Base-by-base conservation (phyloP, 2,113 vertebrate genomes). In the Corythaixoides concolor region DNA sequence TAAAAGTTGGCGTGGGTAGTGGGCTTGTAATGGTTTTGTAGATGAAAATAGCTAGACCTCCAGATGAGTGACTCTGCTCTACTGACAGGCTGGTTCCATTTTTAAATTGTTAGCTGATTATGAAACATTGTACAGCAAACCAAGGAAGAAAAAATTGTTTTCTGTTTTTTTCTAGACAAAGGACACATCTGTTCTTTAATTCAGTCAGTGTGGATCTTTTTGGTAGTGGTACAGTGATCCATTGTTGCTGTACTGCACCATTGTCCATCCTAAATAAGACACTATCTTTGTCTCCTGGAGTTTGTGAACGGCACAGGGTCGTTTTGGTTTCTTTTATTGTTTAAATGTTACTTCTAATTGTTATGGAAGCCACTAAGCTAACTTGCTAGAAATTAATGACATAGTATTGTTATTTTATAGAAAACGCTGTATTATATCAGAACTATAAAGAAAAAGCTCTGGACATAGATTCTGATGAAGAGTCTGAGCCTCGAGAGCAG, bases 381-480 rank as follows among this genome's bases (percentile, higher is more conserved):
- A 62, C 55, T 81, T 85, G 30, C 9, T 41, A 59, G n/a, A 39
- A 67, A 5, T 76, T 85, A 67, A 53, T 94, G 80, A 88, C 62
- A 50, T 12, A 3, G 26, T 56, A 35, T 67, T 94, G 50, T 89
- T 87, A 17, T 78, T 89, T 97, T 95, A 52, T 96, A 99, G 99
- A 99, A 97, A 99, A 99, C 24, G 99, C 99, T 74, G 98, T 99
- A 9, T 96, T 99, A 32, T 99, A 99, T 97, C 99, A 99, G 97
- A 99, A 99, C 98, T 99, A 99, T 96, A 98, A 99, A 97, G 99
- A 99, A 93, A 99, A 99, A 95, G 99, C 99, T 23, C 97, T 99
- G 77, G 99, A 99, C 72, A 99, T 99, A 43, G 99, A 99, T 95
- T 99, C 99, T 0, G 99, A 99, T 94, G 99, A 99, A 72, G 99